Evolutionary conservation across 1,140 invertebrate species (phyloP).

Genomic region (Drosophila gunungcola): DNA sequence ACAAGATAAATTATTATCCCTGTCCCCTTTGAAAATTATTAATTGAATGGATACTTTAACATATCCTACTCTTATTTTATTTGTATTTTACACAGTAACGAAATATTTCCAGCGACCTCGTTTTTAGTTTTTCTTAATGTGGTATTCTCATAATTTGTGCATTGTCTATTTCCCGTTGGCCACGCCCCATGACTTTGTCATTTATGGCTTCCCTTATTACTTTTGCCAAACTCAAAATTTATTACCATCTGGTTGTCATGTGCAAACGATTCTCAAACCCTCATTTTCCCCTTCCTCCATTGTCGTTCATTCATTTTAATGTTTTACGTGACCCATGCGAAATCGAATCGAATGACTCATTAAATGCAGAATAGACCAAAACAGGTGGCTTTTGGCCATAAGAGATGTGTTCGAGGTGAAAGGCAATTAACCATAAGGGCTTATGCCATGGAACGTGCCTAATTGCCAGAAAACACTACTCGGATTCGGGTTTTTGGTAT

Average conservation of each 20-base stretch:
- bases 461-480: slow-evolving; percentile 58
- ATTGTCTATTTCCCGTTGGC: slow-evolving; percentile 1
- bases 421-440: slow-evolving; percentile 67
- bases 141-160: not conserved
- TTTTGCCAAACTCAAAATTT: slow-evolving; percentile 29
- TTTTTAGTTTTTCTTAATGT: not conserved
- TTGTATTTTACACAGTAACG: no score
- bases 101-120: no score
- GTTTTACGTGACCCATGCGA: slow-evolving; percentile 72
- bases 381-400: slow-evolving; percentile 6
- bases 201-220: slow-evolving; percentile 19
- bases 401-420: slow-evolving; percentile 27
- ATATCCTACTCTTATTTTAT: not conserved
- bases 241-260: slow-evolving; percentile 56
- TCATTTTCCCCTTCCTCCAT: not conserved
- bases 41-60: not conserved
- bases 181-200: slow-evolving; percentile 23
- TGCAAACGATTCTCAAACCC: slow-evolving; percentile 37
- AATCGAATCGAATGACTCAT: slow-evolving; percentile 67
- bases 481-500: slow-evolving; percentile 36
- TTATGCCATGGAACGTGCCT: slow-evolving; percentile 64
- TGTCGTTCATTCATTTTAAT: slow-evolving; percentile 69
- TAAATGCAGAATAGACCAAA: slow-evolving; percentile 53
- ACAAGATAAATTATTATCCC: not conserved
- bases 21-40: not conserved